These are phyloP conservation scores for Cosmopolites sordidus DNA, from an alignment of 2,888 invertebrate genomes.

Conservation along the genomic window DNA sequence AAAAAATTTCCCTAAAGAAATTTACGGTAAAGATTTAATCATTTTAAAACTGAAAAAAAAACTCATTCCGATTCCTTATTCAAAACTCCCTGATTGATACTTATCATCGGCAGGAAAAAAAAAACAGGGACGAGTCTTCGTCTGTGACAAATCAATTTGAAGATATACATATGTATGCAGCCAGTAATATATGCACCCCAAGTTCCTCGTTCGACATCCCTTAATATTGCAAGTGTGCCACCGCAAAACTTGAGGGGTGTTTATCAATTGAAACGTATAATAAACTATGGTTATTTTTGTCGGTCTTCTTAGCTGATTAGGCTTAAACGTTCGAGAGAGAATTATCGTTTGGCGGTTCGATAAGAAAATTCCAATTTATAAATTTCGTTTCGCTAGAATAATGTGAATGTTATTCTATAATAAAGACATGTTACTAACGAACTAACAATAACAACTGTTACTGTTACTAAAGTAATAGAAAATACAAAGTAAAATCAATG, in stretches of 20 bases:
- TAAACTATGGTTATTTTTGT: constrained; percentile 4
- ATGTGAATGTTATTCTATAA: no score
- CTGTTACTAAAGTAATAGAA: no score
- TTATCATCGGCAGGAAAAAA: constrained; percentile 41
- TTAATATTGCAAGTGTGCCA: constrained; percentile 40
- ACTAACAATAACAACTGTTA: no score
- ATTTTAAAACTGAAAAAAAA: no score
- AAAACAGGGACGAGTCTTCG: constrained; percentile 48
- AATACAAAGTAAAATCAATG: no score
- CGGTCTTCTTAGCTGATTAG: constrained; percentile 9
- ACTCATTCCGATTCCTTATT: no score
- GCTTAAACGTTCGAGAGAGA: neutral
- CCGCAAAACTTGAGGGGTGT: constrained; percentile 33
- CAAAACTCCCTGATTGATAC: constrained; percentile 34
- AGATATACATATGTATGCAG: constrained; percentile 51
- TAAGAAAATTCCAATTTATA: constrained; percentile 1
- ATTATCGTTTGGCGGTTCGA: neutral
- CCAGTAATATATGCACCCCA: constrained; percentile 47
- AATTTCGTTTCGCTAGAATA: neutral
- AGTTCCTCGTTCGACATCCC: constrained; percentile 39
- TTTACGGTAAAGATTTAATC: no score
- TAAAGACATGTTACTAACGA: no score
- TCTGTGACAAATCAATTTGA: constrained; percentile 52
- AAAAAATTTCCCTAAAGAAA: no score
- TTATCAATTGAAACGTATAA: constrained; percentile 15